Percentiles rank a stretch among this genome's conserved stretches.
phyloP scores from a whole-genome alignment of 2,113 vertebrate genomes.

The Syngnathus scovelli region DNA sequence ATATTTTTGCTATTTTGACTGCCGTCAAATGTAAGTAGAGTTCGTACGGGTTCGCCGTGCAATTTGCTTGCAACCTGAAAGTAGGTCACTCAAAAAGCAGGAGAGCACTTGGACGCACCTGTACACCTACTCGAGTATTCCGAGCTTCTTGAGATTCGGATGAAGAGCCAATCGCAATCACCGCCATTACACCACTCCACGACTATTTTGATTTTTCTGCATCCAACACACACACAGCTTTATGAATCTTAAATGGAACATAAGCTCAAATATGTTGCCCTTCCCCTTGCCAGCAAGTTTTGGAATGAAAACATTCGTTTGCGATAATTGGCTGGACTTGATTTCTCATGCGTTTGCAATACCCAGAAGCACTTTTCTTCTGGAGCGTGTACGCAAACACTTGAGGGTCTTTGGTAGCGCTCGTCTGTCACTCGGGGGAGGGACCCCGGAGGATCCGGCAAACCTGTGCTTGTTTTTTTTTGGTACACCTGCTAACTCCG shows the following conservation, averaged over 20 bases:
- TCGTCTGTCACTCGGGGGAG: conserved; percentile 34
- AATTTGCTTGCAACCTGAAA: too few species aligned
- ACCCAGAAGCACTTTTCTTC: conserved; percentile 35
- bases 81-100: too few species aligned
- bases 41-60: too few species aligned
- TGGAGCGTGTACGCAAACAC: conserved; percentile 24
- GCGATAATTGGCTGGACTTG: conserved; percentile 45
- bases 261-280: conserved; percentile 1
- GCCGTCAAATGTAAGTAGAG: too few species aligned
- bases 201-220: too few species aligned
- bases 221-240: not conserved
- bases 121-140: too few species aligned
- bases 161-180: too few species aligned
- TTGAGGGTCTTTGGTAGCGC: conserved; percentile 44
- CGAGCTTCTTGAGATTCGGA: too few species aligned
- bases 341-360: conserved; percentile 49
- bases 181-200: too few species aligned
- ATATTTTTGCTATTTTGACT: too few species aligned
- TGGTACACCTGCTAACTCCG: conserved; percentile 57
- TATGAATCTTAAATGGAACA: not conserved
- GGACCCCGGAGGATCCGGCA: conserved; percentile 37
- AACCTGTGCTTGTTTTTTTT: conserved; percentile 52
- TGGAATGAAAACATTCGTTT: conserved; percentile 41
- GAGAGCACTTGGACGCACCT: too few species aligned
- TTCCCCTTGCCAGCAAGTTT: conserved; percentile 10